Base-by-base conservation (phyloP, 2,888 invertebrate genomes). In the Cloeon dipterum region DNA sequence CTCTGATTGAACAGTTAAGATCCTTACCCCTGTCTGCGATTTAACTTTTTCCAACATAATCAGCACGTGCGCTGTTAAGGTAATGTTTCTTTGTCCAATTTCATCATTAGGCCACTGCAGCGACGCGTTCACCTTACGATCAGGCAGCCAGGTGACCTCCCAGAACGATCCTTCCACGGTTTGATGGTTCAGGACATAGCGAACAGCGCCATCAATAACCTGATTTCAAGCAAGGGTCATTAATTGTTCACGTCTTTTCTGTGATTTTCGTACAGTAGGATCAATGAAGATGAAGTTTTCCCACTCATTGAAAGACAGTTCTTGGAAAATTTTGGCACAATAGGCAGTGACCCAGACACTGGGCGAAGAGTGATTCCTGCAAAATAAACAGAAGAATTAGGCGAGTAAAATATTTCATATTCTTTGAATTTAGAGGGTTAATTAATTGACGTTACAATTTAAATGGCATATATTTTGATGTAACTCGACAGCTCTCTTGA, bases 251-350 rank as follows among this genome's bases (percentile, higher is more conserved):
- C n/a, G n/a, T n/a, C n/a, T n/a, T 17, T 17, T 17, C 17, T 17
- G 17, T 17, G 3, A 17, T 17, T 17, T 3, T 17, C 17, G 17
- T 44, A 86, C 78, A 32, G 69, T 64, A 0, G 86, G 81, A 54
- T 93, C 91, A 44, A 94, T 86, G 57, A 85, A 94, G 38, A 94
- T 73, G 50, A 75, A 86, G 55, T 89, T 86, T 61, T 93, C 91
- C 93, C 93, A 94, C 54, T 94, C 93, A 50, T 89, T 88, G 57
- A 89, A 89, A 25, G 81, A 81, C 0, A 89, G 91, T 51, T 86
- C 85, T 54, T 88, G 79, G 53, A 94, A 75, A 35, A 83, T 69
- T 44, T 83, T 68, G 0, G 82, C 77, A 50, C 82, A 82, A 57
- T 85, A 91, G 1, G 93, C 81, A 0, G 94, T 93, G 43, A 93